A percentile compares a stretch with the other conserved stretches of the same genome.
Evolutionary conservation across 2,888 invertebrate species (phyloP).

Genomic region (Coecobrya sp.): DNA sequence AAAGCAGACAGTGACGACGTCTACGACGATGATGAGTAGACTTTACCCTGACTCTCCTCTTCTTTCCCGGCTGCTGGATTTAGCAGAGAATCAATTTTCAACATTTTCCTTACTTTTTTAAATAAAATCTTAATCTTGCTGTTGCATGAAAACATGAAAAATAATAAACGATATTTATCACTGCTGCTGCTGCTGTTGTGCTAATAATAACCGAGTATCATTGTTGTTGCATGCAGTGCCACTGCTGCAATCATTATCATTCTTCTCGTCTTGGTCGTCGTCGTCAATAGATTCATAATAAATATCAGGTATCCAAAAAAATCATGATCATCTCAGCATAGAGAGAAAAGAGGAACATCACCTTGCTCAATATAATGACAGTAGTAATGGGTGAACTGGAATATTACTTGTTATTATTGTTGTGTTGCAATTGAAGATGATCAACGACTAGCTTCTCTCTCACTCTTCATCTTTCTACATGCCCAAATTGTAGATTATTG

Average conservation of each 20-base stretch:
- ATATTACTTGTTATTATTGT: constrained; percentile 43
- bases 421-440: neutral
- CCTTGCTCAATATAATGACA: constrained; percentile 24
- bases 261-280: constrained; percentile 12
- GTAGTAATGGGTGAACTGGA: constrained; percentile 61
- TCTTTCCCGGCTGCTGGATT: constrained; percentile 22
- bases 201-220: constrained; percentile 45
- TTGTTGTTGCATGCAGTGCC: constrained; percentile 60
- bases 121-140: neutral
- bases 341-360: constrained; percentile 50
- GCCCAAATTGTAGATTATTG: too few species aligned
- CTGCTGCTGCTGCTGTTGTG: constrained; percentile 43
- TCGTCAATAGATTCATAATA: constrained; percentile 48
- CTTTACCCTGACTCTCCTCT: too few species aligned
- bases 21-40: neutral
- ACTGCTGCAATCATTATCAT: constrained; percentile 65
- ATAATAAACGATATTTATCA: constrained; percentile 40
- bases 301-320: neutral
- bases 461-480: neutral
- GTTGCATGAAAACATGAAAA: constrained; percentile 3
- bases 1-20: too few species aligned
- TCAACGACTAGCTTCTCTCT: neutral
- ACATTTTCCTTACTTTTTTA: neutral
- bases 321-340: constrained; percentile 12
- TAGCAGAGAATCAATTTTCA: constrained; percentile 4